These are phyloP conservation scores for Herpetotheres cachinnans DNA, from an alignment of 2,113 vertebrate genomes.

Conservation along the genomic window DNA sequence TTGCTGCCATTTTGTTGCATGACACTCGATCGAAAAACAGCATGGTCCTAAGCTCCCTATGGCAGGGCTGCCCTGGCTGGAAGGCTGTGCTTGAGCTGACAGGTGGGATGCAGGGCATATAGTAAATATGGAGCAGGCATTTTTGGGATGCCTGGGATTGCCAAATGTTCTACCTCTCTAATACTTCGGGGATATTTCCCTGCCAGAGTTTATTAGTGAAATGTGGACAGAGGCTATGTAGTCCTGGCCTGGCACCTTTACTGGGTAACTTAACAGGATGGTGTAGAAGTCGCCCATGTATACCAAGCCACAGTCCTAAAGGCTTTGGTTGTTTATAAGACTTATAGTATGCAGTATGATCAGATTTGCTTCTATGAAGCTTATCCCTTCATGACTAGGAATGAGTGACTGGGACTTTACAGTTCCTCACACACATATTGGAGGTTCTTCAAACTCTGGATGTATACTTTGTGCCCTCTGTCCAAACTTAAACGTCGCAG, in stretches of 20 bases:
- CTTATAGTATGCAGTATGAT: neutral
- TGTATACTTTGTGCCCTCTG: neutral
- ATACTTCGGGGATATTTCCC: neutral
- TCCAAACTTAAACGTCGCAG: neutral
- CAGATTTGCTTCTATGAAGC: neutral
- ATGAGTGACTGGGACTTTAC: neutral
- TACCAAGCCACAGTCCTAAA: neutral
- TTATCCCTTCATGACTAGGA: neutral
- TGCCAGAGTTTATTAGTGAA: neutral
- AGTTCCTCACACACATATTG: neutral
- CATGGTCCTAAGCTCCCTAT: neutral
- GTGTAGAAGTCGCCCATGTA: neutral
- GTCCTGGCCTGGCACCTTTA: neutral
- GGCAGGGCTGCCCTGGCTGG: neutral
- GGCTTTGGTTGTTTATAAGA: neutral
- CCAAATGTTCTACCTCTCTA: neutral
- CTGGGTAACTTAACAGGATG: neutral
- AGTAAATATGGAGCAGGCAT: neutral
- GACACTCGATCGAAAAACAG: neutral
- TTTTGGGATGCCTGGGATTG: neutral
- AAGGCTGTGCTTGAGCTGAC: neutral
- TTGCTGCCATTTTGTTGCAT: neutral
- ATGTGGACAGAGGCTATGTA: fast-evolving
- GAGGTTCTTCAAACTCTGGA: neutral
- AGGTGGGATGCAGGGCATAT: neutral